Base-by-base conservation (phyloP, 2,113 vertebrate genomes). In the Craseonycteris thonglongyai region DNA sequence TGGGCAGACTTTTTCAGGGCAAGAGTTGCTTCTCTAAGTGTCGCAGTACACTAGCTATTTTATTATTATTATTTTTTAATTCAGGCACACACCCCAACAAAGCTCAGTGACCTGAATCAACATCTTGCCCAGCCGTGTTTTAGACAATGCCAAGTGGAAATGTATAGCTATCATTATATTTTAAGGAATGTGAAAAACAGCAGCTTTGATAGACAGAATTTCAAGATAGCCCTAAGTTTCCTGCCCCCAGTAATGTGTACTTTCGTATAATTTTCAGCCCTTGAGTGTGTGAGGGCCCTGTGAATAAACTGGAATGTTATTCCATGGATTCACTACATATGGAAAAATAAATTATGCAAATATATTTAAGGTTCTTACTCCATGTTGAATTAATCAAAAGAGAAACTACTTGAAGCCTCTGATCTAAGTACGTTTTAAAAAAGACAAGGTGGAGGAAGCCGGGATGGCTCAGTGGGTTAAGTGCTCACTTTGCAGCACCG, bases 161-260 rank as follows among this genome's bases (percentile, higher is more conserved):
- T n/a, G 0, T 2, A 61, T 9, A 40, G 2, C 22, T 75, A 33
- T 4, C 26, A 11, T 35, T 78, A 66, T 6, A 45, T 42, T 26
- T 56, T 89, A 4, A 74, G 14, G 15, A 63, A 88, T 59, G 42
- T 51, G 4, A 49, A 38, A 85, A 56, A 61, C 3, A 22, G 1
- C 1, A 40, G 10, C 3, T 22, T 35, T 42, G 5, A 1, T 18
- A 81, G 10, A 26, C n/a, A 65, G 14, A 92, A 78, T 68, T 58
- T 38, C n/a, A 61, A 83, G 6, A 18, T 69, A 1, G 5, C 5
- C 33, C 5, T 3, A 65, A 58, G 2, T 26, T 84, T 24, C 18
- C 26, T 33, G 15, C 1, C 15, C 4, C 8, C 3, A 42, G 0
- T 5, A 18, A 61, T 5, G 5, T n/a, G 5, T 1, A 45, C 6